Percentiles rank a stretch among this genome's conserved stretches.
These are phyloP conservation scores for Drosophila sturtevanti DNA, from an alignment of 1,140 invertebrate genomes.

Conservation along the genomic window DNA sequence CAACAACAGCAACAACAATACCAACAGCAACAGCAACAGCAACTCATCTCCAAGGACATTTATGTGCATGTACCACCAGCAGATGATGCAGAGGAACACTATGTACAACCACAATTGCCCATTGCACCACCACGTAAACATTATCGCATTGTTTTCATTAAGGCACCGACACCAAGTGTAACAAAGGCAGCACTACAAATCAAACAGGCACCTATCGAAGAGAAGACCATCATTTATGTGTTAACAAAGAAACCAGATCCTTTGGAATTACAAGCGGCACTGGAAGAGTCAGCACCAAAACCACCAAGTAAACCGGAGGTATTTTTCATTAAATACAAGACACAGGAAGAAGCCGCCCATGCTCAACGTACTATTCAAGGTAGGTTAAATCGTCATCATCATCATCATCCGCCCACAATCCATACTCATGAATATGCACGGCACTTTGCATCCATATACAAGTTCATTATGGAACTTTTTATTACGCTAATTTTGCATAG, in stretches of 20 bases:
- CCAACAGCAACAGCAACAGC: conserved; percentile 26
- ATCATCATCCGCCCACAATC: conserved; percentile 15
- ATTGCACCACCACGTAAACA: conserved; percentile 87
- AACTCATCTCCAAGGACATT: conserved; percentile 75
- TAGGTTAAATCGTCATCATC: too few species aligned
- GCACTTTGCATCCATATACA: background rate
- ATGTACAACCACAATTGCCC: conserved; percentile 43
- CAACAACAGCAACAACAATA: conserved; percentile 28
- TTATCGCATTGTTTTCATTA: conserved; percentile 94
- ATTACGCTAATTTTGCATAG: conserved; percentile 30
- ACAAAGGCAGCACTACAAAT: conserved; percentile 86
- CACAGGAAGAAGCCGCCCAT: conserved; percentile 85
- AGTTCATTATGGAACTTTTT: conserved; percentile 20
- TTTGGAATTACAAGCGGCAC: conserved; percentile 83
- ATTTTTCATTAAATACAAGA: conserved; percentile 90
- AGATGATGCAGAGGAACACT: conserved; percentile 59
- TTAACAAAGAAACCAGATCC: conserved; percentile 90
- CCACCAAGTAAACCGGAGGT: conserved; percentile 90
- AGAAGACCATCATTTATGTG: conserved; percentile 93
- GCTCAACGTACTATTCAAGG: conserved; percentile 82
- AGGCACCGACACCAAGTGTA: conserved; percentile 88
- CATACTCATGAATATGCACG: conserved; percentile 34
- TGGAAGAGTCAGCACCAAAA: conserved; percentile 85
- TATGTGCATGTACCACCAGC: conserved; percentile 79
- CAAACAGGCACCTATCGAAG: conserved; percentile 87